Evolutionary conservation across 2,888 invertebrate genomes (phyloP), one percentile per base, ranked within the genome.

Genomic region (Leptinotarsa rubiginosa): DNA sequence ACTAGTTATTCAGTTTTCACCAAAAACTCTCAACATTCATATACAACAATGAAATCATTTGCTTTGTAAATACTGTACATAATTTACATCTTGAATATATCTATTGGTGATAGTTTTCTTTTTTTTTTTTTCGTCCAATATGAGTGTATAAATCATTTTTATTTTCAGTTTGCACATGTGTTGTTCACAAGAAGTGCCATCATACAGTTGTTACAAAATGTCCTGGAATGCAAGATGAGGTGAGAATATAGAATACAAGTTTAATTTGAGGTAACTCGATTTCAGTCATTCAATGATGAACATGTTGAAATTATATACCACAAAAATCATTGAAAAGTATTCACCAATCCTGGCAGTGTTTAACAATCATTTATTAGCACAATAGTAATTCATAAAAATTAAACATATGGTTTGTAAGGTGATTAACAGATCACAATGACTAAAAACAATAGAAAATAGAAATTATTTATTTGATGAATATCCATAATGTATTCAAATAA

Each of bases 151-250:
- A 62, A 16, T 16, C 10, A 69, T 65, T 73, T 73, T 73, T 73
- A 56, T 64, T 77, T 85, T 50, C 84, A 98, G 98, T 99, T 80
- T 99, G 99, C 89, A 98, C 98, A 76, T 97, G 97, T 88, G 99
- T 99, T 85, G 99, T 99, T 80, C 99, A 99, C 92, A 99, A 99
- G 89, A 92, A 98, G 87, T 99, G 99, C 88, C 99, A 99, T 89
- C 94, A 94, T 84, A 94, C 95, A 79, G 97, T 99, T 81, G 97
- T 99, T 84, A 99, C 98, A 86, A 98, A 97, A 91, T 99, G 99
- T 90, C 99, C 99, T 73, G 99, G 98, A 80, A 97, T 97, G 93
- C 97, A 96, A 89, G 96, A 96, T 87, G 95, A 94, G 92, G 95
- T 91, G 87, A 88, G 81, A 77, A 49, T 56, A 56, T 56, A 18